Evolutionary conservation across 1,140 invertebrate species (phyloP).

Genomic region (Danaus plexippus): DNA sequence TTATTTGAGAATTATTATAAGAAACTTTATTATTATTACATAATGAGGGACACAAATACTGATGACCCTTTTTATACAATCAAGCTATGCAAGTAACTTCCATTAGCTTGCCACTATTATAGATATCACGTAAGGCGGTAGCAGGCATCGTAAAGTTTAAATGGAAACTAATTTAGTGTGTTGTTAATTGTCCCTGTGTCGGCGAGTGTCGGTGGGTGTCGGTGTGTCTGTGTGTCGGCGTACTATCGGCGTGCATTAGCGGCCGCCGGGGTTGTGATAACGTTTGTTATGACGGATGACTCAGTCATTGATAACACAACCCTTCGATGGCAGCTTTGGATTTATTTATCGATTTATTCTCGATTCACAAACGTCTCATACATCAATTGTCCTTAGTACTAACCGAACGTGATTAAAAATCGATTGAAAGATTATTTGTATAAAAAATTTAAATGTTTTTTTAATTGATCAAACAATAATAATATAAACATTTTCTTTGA

Average conservation of each 20-base stretch:
- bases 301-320: slow-evolving; percentile 9
- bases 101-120: slow-evolving; percentile 15
- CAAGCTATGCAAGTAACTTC: background rate
- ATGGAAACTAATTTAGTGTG: slow-evolving; percentile 67
- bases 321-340: slow-evolving; percentile 15
- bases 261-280: slow-evolving; percentile 40
- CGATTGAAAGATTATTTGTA: too few species aligned
- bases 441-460: too few species aligned
- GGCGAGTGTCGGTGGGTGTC: slow-evolving; percentile 54
- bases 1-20: too few species aligned
- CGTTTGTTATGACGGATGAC: slow-evolving; percentile 56
- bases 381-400: too few species aligned
- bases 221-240: slow-evolving; percentile 48
- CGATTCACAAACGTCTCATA: too few species aligned
- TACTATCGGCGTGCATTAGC: slow-evolving; percentile 63
- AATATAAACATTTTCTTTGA: too few species aligned
- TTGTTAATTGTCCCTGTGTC: slow-evolving; percentile 66
- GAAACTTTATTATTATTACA: too few species aligned
- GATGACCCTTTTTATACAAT: too few species aligned
- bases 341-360: too few species aligned
- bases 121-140: slow-evolving; percentile 61
- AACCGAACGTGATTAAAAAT: too few species aligned
- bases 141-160: slow-evolving; percentile 67
- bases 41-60: too few species aligned
- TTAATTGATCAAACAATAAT: too few species aligned